Evolutionary conservation across 2,797 vertebrate genomes (phyloP).

Genomic region (Carcharodon carcharias): DNA sequence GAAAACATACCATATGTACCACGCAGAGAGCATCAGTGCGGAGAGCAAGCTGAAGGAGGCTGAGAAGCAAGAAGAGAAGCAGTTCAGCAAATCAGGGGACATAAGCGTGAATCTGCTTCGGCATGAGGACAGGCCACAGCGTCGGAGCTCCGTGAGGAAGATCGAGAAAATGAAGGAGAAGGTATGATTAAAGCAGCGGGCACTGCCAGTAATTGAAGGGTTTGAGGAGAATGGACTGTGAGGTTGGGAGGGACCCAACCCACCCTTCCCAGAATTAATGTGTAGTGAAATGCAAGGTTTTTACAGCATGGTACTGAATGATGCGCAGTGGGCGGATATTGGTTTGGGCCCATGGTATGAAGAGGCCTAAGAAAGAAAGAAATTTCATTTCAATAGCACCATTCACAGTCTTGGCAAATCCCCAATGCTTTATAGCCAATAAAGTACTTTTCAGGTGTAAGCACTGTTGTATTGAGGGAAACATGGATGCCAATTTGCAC

Average conservation of each 20-base stretch:
- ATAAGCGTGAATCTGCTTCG: conserved; percentile 87
- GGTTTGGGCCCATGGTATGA: neutral
- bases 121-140: conserved; percentile 83
- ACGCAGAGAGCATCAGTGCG: conserved; percentile 90
- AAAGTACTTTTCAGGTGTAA: no score
- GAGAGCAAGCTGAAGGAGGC: conserved; percentile 98
- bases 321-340: neutral
- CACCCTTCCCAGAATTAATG: neutral
- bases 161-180: conserved; percentile 99
- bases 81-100: conserved; percentile 89
- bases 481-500: no score
- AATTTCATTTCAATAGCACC: no score
- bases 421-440: no score
- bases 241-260: neutral
- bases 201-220: neutral
- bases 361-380: neutral
- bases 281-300: neutral
- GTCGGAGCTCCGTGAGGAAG: conserved; percentile 90
- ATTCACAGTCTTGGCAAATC: no score
- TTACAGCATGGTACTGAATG: neutral
- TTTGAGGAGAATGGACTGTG: neutral
- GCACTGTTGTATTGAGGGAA: no score
- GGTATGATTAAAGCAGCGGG: conserved; percentile 50
- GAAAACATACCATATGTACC: conserved; percentile 99
- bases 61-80: conserved; percentile 96